A percentile compares a stretch with the other conserved stretches of the same genome.
Conservation (phyloP, 2,113 vertebrate species). For the Gambusia affinis region DNA sequence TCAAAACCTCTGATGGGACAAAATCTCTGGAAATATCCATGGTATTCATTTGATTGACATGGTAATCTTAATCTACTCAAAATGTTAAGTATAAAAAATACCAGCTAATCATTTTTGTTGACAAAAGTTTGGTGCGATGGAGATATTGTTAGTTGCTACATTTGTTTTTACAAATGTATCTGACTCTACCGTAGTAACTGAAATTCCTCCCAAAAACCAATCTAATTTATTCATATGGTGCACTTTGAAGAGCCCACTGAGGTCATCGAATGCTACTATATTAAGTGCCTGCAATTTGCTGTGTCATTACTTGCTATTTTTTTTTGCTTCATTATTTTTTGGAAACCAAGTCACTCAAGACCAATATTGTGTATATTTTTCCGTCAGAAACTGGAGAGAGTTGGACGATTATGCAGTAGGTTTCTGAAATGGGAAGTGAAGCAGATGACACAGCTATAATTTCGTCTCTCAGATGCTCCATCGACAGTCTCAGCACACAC, state of each 20-base stretch:
- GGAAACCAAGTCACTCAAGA: slow-evolving; percentile 44
- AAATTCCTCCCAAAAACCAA: neutral
- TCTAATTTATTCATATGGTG: neutral
- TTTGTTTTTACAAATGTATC: neutral
- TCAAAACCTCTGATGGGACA: neutral
- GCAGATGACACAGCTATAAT: slow-evolving; percentile 79
- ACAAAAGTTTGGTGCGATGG: neutral
- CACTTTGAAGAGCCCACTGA: neutral
- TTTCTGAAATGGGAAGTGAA: slow-evolving; percentile 68
- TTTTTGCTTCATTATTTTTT: slow-evolving; percentile 40
- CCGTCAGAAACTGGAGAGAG: slow-evolving; percentile 56
- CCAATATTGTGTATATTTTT: slow-evolving; percentile 58
- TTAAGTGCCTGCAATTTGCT: slow-evolving; percentile 22
- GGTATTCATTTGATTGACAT: neutral
- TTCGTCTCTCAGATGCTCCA: slow-evolving; percentile 74
- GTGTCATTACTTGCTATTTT: slow-evolving; percentile 7
- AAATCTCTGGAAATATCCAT: neutral
- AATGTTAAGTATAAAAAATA: neutral
- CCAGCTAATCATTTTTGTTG: neutral
- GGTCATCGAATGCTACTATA: neutral
- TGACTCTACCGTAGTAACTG: neutral
- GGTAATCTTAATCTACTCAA: neutral
- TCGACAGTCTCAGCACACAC: slow-evolving; percentile 73
- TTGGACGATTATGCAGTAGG: slow-evolving; percentile 61
- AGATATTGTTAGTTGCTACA: neutral